Evolutionary conservation across 2,888 invertebrate species (phyloP).

Genomic region (Diaperis boleti): DNA sequence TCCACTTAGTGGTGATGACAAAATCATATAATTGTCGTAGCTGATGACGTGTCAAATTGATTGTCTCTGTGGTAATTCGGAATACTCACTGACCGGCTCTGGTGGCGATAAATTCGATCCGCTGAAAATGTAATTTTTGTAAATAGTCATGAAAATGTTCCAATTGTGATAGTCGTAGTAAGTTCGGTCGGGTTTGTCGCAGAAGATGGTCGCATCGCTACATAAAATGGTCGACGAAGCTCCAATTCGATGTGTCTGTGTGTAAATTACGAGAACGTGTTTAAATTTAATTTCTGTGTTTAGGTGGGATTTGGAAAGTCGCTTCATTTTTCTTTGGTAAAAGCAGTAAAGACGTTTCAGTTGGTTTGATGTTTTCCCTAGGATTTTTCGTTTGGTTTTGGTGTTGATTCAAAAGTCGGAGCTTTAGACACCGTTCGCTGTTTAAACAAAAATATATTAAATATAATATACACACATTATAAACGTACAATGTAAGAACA

Average conservation of each 20-base stretch:
- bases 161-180: conserved; percentile 37
- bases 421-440: conserved; percentile 35
- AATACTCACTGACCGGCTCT: conserved; percentile 21
- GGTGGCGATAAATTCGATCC: conserved; percentile 21
- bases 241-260: conserved; percentile 25
- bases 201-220: conserved; percentile 16
- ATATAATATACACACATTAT: conserved; percentile 39
- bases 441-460: conserved; percentile 38
- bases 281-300: conserved; percentile 20
- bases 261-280: conserved; percentile 9
- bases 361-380: conserved; percentile 54
- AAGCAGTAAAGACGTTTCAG: conserved; percentile 23
- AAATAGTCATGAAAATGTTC: conserved; percentile 29
- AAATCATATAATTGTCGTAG: conserved; percentile 49
- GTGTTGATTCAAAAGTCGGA: conserved; percentile 45
- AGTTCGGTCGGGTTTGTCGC: conserved; percentile 28
- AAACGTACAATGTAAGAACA: conserved; percentile 45
- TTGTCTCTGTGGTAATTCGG: conserved; percentile 13
- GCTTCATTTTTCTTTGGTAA: conserved; percentile 17
- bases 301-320: conserved; percentile 28
- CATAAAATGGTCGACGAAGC: conserved; percentile 29
- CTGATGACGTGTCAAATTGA: conserved; percentile 50
- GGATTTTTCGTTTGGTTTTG: conserved; percentile 56
- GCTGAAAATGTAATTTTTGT: conserved; percentile 36
- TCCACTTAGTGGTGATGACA: conserved; percentile 21